Evolutionary conservation across 2,797 vertebrate genomes (phyloP).

Genomic region (Balearica regulorum): DNA sequence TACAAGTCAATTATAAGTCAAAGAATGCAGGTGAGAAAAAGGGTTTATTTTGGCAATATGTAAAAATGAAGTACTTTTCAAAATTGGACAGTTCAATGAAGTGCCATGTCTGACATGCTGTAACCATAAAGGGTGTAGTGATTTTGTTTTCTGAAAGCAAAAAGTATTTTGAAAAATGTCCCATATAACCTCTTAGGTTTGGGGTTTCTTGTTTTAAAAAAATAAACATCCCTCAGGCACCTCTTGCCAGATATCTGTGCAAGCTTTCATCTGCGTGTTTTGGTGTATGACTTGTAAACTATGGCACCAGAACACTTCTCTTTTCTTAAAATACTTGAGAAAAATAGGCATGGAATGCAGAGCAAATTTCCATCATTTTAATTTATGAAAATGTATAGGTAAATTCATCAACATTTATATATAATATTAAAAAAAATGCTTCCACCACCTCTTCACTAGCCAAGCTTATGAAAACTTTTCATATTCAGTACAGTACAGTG

Average conservation of each 20-base stretch:
- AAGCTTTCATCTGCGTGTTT: not conserved
- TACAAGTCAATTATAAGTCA: not conserved
- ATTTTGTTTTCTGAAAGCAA: not conserved
- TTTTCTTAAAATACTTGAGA: not conserved
- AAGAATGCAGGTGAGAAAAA: not conserved
- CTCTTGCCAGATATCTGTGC: not conserved
- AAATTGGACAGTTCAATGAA: not conserved
- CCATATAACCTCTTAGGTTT: not conserved
- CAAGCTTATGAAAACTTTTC: not conserved
- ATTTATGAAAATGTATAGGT: not conserved
- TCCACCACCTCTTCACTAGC: not conserved
- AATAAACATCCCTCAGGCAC: not conserved
- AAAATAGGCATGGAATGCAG: not conserved
- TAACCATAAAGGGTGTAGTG: not conserved
- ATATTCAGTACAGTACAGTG: not conserved
- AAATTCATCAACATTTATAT: not conserved
- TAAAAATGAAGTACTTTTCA: not conserved
- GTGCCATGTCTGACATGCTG: not conserved
- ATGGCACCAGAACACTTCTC: not conserved
- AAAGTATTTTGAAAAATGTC: not conserved
- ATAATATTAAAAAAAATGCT: not conserved
- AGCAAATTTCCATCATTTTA: not conserved
- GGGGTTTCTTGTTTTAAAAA: not conserved
- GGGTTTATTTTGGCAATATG: not conserved
- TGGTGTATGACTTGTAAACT: not conserved